Evolutionary conservation across 2,888 invertebrate genomes (phyloP).

Genomic region (Leucophenga maculata): DNA sequence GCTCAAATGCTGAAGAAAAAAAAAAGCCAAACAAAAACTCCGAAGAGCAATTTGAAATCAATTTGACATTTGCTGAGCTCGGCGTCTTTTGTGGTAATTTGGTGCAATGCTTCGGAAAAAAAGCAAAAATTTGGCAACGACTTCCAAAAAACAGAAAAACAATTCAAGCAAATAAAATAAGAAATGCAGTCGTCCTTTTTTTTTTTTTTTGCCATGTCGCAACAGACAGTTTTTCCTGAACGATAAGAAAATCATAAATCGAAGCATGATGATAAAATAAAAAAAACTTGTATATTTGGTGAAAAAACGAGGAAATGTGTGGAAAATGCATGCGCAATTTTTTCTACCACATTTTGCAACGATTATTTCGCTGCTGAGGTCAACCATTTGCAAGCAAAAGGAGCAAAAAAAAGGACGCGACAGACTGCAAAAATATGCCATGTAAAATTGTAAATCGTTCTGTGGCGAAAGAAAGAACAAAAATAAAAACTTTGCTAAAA

Average conservation of each 20-base stretch:
- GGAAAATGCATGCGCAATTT: too few relatives aligned
- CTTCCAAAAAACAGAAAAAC: neutral
- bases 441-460: constrained; percentile 12
- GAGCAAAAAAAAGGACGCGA: neutral
- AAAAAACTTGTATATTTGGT: neutral
- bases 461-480: neutral
- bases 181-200: neutral
- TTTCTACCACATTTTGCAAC: neutral
- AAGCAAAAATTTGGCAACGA: neutral
- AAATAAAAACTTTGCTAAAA: constrained; percentile 19
- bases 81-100: constrained; percentile 23
- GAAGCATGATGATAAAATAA: neutral
- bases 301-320: too few relatives aligned
- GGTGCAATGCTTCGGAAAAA: constrained; percentile 1
- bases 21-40: constrained; percentile 24
- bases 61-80: constrained; percentile 52
- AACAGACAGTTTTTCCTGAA: constrained; percentile 1
- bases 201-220: neutral
- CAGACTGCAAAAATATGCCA: neutral
- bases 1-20: neutral
- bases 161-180: neutral
- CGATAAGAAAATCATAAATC: constrained; percentile 8
- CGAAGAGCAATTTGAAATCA: constrained; percentile 57
- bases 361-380: neutral
- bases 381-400: neutral